Conservation (phyloP, 2,888 invertebrate genomes). For the Heliconius ethilla region DNA sequence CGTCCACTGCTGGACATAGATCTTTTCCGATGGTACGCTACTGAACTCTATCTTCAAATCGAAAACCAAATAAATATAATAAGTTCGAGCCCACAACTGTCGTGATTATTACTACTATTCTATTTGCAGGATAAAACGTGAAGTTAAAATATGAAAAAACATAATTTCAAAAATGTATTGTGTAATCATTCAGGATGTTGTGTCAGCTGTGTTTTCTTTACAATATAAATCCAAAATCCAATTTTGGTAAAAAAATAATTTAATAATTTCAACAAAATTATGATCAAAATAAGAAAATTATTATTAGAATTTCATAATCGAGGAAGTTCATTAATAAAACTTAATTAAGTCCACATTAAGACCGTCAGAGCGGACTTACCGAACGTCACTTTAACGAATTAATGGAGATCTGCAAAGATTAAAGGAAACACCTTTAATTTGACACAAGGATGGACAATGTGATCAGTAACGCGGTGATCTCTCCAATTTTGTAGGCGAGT, state of each 20-base stretch:
- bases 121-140: too few relatives aligned
- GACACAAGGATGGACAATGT: constrained; percentile 46
- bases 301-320: constrained; percentile 49
- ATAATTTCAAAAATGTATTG: too few relatives aligned
- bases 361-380: constrained; percentile 71
- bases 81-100: too few relatives aligned
- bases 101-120: too few relatives aligned
- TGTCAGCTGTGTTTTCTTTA: background rate
- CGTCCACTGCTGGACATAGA: too few relatives aligned
- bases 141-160: too few relatives aligned
- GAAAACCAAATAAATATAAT: too few relatives aligned
- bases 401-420: constrained; percentile 72
- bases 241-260: too few relatives aligned
- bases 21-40: too few relatives aligned
- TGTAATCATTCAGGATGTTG: too few relatives aligned
- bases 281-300: constrained; percentile 21
- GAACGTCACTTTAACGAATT: constrained; percentile 73
- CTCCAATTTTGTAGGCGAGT: background rate
- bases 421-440: constrained; percentile 60
- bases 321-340: constrained; percentile 70
- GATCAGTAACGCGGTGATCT: constrained; percentile 8
- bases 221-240: background rate
- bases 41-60: too few relatives aligned
- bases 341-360: constrained; percentile 77
- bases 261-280: background rate